Evolutionary conservation across 2,797 vertebrate species (phyloP).

Genomic region (Microcaecilia unicolor): DNA sequence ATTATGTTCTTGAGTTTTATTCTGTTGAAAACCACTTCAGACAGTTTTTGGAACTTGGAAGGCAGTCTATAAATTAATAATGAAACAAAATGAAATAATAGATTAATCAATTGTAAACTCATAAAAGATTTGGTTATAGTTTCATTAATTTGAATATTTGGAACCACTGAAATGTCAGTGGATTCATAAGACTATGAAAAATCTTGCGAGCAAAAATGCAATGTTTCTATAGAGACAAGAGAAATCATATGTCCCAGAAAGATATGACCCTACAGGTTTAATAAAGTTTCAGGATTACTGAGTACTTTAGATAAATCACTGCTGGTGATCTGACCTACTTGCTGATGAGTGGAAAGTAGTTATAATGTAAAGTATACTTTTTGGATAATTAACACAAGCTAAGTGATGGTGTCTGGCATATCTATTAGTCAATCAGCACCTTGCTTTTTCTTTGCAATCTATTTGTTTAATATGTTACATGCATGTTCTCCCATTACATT

Average conservation of each 20-base stretch:
- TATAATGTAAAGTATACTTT: not conserved
- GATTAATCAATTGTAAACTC: too few relatives aligned
- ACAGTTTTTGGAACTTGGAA: too few relatives aligned
- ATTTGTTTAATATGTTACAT: too few relatives aligned
- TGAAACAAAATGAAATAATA: too few relatives aligned
- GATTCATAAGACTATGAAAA: too few relatives aligned
- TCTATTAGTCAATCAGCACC: not conserved
- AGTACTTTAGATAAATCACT: slow-evolving; percentile 46
- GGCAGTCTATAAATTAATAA: too few relatives aligned
- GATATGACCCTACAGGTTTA: not conserved
- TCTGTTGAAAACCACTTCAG: too few relatives aligned
- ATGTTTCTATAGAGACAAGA: not conserved
- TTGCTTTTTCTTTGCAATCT: not conserved
- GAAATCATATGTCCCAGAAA: slow-evolving; percentile 7
- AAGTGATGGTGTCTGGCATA: not conserved
- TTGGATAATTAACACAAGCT: not conserved
- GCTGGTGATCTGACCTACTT: slow-evolving; percentile 56
- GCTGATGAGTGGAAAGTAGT: slow-evolving; percentile 8
- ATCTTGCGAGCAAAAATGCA: too few relatives aligned
- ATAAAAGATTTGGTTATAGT: too few relatives aligned
- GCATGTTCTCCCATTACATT: not conserved
- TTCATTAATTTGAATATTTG: too few relatives aligned
- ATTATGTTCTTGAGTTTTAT: too few relatives aligned
- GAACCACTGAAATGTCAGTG: too few relatives aligned
- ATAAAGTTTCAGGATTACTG: slow-evolving; percentile 42